Evolutionary conservation across 2,888 invertebrate species (phyloP).

Genomic region (Galerucella pusilla): DNA sequence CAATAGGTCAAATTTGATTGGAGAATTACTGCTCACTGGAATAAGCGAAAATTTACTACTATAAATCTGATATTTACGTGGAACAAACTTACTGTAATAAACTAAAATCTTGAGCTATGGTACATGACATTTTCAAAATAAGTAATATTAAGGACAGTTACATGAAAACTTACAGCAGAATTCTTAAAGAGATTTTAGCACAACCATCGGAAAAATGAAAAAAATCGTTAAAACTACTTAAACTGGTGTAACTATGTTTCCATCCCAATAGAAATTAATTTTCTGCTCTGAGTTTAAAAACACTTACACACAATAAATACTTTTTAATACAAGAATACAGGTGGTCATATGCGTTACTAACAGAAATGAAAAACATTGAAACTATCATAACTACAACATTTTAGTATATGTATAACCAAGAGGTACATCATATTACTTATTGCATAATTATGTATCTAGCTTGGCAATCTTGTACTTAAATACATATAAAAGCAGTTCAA

Average conservation of each 20-base stretch:
- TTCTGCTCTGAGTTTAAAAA: slow-evolving; percentile 23
- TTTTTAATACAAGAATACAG: slow-evolving; percentile 32
- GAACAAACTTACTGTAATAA: too few species aligned
- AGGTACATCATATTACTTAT: neutral
- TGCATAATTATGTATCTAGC: too few species aligned
- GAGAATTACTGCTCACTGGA: too few species aligned
- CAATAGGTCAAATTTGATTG: too few species aligned
- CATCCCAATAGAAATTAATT: neutral
- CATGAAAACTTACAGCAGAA: slow-evolving; percentile 12
- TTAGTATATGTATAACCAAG: neutral
- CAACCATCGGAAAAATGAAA: neutral
- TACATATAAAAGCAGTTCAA: too few species aligned
- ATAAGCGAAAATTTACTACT: too few species aligned
- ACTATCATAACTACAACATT: neutral
- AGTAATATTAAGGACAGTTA: slow-evolving; percentile 16
- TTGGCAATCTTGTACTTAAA: too few species aligned
- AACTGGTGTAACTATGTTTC: neutral
- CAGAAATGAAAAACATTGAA: neutral
- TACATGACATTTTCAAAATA: neutral
- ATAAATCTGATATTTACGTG: too few species aligned
- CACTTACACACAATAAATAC: slow-evolving; percentile 32
- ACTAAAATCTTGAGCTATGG: too few species aligned
- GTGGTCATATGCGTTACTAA: neutral
- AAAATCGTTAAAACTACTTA: neutral
- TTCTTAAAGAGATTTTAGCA: neutral